Base-by-base conservation (phyloP, 1,140 invertebrate genomes). In the Nomia melanderi region DNA sequence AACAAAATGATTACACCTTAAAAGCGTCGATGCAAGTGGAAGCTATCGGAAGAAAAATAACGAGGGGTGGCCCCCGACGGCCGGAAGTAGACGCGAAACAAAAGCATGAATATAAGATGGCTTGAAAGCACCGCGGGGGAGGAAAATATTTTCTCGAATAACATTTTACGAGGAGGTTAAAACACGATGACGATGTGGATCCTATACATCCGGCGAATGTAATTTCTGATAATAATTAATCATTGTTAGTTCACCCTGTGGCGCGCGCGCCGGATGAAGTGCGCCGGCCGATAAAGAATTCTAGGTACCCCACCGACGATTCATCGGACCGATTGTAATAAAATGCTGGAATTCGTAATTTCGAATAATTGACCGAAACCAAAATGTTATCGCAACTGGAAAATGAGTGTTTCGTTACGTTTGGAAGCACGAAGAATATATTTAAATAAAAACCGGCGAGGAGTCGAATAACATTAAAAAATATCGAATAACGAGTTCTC, bases 1-100 rank as follows among this genome's bases (percentile, higher is more conserved):
- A 77, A 77, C 75, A 77, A 71, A 77, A 77, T 77, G 67, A 77
- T 70, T 77, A 77, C 66, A 56, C 66, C 57, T 60, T 77, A 71
- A 77, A 39, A 71, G 67, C 65, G 66, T 25, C 54, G 74, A 70
- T 60, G 74, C 56, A 77, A 25, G 44, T 31, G 54, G 29, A 11
- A 29, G 8, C 25, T 23, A 31, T 23, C 53, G 50, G 39, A 47
- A 59, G 29, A 44, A 76, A 69, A 76, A 76, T 76, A 76, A 76
- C 64, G 73, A 59, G 54, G 54, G 23, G 27, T n/a, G 41, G 56
- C 56, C 29, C n/a, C 7, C 29, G 57, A 33, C 57, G 3, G 31
- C 9, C 17, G 47, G 31, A 59, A 41, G 39, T 41, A 67, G 53
- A 67, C 39, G 29, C 29, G 39, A 59, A 60, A 76, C 64, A 59